Evolutionary conservation across 2,797 vertebrate species (phyloP).

Genomic region (Gephyroberyx darwinii): DNA sequence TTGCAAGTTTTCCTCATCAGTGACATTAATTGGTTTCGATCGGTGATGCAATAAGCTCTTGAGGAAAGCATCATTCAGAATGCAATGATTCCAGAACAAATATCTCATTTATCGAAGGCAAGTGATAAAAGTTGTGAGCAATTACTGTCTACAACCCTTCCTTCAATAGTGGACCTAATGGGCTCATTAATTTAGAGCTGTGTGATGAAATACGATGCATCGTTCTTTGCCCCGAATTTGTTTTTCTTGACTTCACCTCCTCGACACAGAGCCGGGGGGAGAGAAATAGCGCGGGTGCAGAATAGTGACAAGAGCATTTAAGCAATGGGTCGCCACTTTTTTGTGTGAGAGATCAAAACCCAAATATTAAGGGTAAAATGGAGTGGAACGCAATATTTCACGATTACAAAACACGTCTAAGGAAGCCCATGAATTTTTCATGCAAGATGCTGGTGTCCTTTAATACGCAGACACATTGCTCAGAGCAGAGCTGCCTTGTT

Average conservation of each 20-base stretch:
- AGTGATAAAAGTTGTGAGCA: conserved; percentile 37
- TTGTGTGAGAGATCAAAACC: neutral
- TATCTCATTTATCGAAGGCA: conserved; percentile 59
- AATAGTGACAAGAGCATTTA: no score
- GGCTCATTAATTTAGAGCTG: conserved; percentile 30
- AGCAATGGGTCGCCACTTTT: no score
- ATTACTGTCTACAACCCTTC: conserved; percentile 22
- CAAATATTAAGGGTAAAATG: conserved; percentile 16
- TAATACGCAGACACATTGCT: conserved; percentile 32
- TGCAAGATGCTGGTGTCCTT: conserved; percentile 11
- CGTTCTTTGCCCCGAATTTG: neutral
- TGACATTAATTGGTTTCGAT: conserved; percentile 47
- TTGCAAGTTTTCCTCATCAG: conserved; percentile 37
- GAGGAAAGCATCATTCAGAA: conserved; percentile 30
- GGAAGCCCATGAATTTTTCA: conserved; percentile 46
- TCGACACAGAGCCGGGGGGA: neutral
- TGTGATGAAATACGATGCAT: conserved; percentile 5
- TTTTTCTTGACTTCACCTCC: neutral
- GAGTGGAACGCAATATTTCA: conserved; percentile 8
- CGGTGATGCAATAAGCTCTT: conserved; percentile 40
- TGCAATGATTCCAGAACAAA: conserved; percentile 38
- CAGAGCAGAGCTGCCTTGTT: conserved; percentile 31
- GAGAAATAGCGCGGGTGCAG: neutral
- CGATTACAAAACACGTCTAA: conserved; percentile 30
- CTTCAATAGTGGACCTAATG: conserved; percentile 26